A percentile compares a stretch with the other conserved stretches of the same genome.
Conservation (phyloP, 1,140 invertebrate species). For the Rhysida immarginata region DNA sequence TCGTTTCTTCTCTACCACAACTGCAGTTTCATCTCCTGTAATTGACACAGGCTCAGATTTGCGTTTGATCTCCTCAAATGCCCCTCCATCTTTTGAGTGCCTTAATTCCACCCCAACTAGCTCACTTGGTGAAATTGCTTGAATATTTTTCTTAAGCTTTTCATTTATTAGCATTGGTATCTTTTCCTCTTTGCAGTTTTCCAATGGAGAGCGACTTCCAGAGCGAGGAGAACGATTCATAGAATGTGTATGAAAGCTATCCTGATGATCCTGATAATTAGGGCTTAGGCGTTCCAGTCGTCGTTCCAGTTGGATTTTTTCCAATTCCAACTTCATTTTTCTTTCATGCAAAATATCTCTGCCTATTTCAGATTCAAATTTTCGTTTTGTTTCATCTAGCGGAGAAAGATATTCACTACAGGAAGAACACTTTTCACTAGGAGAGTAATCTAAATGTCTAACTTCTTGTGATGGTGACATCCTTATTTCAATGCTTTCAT, state of each 20-base stretch:
- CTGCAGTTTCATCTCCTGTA: neutral
- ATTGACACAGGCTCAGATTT: slow-evolving; percentile 5
- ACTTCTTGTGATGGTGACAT: no score
- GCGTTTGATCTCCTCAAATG: slow-evolving; percentile 8
- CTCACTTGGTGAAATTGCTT: neutral
- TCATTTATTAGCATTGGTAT: no score
- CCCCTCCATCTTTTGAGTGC: slow-evolving; percentile 10
- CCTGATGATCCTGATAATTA: neutral
- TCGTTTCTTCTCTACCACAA: neutral
- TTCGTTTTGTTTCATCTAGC: slow-evolving; percentile 23
- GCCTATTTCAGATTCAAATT: slow-evolving; percentile 39
- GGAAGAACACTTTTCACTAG: no score
- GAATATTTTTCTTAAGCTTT: no score
- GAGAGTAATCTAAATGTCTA: no score
- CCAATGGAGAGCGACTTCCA: neutral
- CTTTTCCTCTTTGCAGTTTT: neutral
- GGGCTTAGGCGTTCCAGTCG: neutral
- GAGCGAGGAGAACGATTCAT: neutral
- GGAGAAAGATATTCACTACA: slow-evolving; percentile 18
- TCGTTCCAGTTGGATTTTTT: slow-evolving; percentile 21
- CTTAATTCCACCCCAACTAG: slow-evolving; percentile 1
- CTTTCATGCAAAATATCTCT: slow-evolving; percentile 36
- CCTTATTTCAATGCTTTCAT: no score
- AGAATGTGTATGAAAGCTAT: neutral
- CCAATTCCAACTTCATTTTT: slow-evolving; percentile 36